Evolutionary conservation across 2,797 vertebrate species (phyloP).

Genomic region (Myotis myotis): DNA sequence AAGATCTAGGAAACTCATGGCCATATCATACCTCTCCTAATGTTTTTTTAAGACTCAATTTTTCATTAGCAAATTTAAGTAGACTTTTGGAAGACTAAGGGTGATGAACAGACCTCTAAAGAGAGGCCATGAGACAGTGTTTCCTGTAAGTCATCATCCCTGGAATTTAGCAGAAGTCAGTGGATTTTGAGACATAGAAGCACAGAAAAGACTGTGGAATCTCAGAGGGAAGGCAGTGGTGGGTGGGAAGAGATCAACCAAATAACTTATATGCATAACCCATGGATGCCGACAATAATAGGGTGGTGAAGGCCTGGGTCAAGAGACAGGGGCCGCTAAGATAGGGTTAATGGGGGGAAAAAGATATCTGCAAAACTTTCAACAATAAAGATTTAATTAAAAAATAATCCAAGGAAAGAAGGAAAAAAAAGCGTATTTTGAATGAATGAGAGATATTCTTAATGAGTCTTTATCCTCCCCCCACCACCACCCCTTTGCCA

Average conservation of each 20-base stretch:
- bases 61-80: neutral
- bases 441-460: neutral
- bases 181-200: neutral
- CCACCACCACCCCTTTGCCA: neutral
- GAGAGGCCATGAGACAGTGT: neutral
- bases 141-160: neutral
- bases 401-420: too few relatives aligned
- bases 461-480: neutral
- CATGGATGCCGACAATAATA: too few relatives aligned
- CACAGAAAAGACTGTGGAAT: too few relatives aligned
- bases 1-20: neutral
- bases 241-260: too few relatives aligned
- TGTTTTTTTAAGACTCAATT: neutral
- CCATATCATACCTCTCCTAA: neutral
- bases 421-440: neutral
- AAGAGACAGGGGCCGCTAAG: too few relatives aligned
- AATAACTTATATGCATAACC: too few relatives aligned
- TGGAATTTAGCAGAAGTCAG: neutral
- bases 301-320: too few relatives aligned
- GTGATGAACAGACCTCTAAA: neutral
- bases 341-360: too few relatives aligned
- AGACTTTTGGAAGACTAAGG: neutral
- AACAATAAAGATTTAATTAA: too few relatives aligned
- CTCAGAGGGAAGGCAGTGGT: too few relatives aligned
- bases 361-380: too few relatives aligned